Base-by-base conservation (phyloP, 2,888 invertebrate genomes). In the Tenthredo mesomela region DNA sequence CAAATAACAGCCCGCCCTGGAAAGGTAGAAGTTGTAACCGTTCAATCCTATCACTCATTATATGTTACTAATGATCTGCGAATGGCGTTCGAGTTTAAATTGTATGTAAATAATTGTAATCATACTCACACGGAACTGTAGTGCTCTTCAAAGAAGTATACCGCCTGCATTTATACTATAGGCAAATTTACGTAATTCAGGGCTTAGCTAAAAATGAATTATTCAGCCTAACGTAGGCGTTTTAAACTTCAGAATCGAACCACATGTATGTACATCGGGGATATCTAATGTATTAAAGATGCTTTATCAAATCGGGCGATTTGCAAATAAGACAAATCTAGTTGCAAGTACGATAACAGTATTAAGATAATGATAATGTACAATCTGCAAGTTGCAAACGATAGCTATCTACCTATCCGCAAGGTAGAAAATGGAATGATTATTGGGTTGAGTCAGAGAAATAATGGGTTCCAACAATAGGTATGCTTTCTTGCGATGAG, bases 391-490 rank as follows among this genome's bases (percentile, higher is more conserved):
- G 37, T n/a, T 61, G 65, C 3, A 80, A 80, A 80, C 61, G 61
- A 80, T 25, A 29, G 29, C 12, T 15, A 61, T 73, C 61, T 77
- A 84, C 83, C 80, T 58, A 82, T 85, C 85, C 86, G 84, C 86
- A 86, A 86, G 84, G 82, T 87, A 85, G 85, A 87, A 87, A 87
- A 86, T 84, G 85, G 85, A 86, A 87, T 87, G 87, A 87, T 87
- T 87, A 87, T 86, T 86, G 85, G 86, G 83, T 85, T 84, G 86
- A 84, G 87, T 85, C 86, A 86, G 86, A 86, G 86, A 82, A 87
- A 86, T 86, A 84, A 87, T 87, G 84, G 86, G 70, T 47, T 85
- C 78, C 85, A 80, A 85, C 85, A 84, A 40, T 71, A 54, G 80
- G 33, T 80, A 65, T 37, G 83, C 71, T 65, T 83, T 85, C 80